Evolutionary conservation across 2,888 invertebrate genomes (phyloP), one percentile per base, ranked within the genome.

Genomic region (Nineta flava): DNA sequence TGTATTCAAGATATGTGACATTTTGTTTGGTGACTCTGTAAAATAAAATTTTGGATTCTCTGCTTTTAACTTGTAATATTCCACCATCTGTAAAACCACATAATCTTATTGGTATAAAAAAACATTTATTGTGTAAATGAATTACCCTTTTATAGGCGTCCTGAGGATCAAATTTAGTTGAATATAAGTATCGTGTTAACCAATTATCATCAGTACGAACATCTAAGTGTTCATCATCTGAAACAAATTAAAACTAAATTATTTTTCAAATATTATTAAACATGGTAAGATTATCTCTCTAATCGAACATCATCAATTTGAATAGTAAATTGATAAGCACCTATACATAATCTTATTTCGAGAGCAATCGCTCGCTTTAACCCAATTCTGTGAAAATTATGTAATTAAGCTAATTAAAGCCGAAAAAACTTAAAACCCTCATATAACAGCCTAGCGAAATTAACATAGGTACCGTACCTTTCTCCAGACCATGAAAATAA

Each of bases 11-110:
- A 65, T 50, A 17, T 54, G 51, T 53, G 56, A 59, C 46, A 59
- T 55, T 2, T 60, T 57, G 32, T 54, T 49, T 2, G 63, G 62
- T 10, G 58, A 52, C 9, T 56, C 59, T 41, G 52, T 58, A 1
- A 62, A 60, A 54, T 62, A 65, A 66, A 66, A 68, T 19, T 64
- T 58, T 12, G 62, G 60, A 55, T 60, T 56, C 38, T 65, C 59
- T 21, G 56, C 50, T 31, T 66, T 54, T 21, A 62, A 53, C 41
- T 61, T 60, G 50, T 63, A 64, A 50, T 59, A 62, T 40, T 55
- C 52, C 53, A 61, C 60, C 48, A 67, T 60, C 67, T 67, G 49
- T 44, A 59, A 58, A 51, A 51, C 50, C 12, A 43, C n/a, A 15
- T 44, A 45, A 34, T 17, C 9, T 9, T 17, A 17, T 2, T 38